Evolutionary conservation across 1,140 invertebrate genomes (phyloP).

Genomic region (Laupala kohalensis): DNA sequence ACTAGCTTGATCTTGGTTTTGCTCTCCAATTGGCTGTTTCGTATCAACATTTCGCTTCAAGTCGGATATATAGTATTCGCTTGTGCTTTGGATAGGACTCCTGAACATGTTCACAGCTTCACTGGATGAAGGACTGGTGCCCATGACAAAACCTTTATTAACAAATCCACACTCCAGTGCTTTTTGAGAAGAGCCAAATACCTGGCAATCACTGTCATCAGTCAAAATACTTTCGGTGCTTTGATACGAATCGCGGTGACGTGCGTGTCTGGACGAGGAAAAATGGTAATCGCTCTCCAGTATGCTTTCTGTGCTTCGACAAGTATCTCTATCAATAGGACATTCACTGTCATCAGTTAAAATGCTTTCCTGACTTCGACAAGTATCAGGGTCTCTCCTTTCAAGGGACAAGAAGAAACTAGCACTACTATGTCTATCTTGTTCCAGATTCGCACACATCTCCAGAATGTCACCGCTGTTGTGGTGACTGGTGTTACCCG

Average conservation of each 20-base stretch:
- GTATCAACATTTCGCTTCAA: no score
- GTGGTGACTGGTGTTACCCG: constrained; percentile 31
- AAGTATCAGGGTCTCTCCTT: constrained; percentile 35
- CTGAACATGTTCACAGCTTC: not conserved
- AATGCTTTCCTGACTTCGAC: constrained; percentile 64
- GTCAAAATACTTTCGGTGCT: constrained; percentile 36
- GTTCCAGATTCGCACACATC: constrained; percentile 37
- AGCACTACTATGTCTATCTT: constrained; percentile 35
- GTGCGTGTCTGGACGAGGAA: not conserved
- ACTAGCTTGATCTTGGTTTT: no score
- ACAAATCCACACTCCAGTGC: not conserved
- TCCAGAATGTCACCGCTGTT: constrained; percentile 35
- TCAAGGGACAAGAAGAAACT: constrained; percentile 33
- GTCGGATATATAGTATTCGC: not conserved
- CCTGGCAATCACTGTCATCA: constrained; percentile 37
- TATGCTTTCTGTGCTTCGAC: constrained; percentile 8
- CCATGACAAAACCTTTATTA: not conserved
- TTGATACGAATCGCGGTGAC: constrained; percentile 11
- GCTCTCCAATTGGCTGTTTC: not conserved
- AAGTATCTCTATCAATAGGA: constrained; percentile 21
- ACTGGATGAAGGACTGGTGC: not conserved
- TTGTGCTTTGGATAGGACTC: not conserved
- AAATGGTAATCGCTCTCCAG: constrained; percentile 6
- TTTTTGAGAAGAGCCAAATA: not conserved
- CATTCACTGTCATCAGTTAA: constrained; percentile 60